Percentiles rank a stretch among this genome's conserved stretches.
phyloP scores from a whole-genome alignment of 64 coral and sea anemone genomes.

The Stichodactyla mertensii region DNA sequence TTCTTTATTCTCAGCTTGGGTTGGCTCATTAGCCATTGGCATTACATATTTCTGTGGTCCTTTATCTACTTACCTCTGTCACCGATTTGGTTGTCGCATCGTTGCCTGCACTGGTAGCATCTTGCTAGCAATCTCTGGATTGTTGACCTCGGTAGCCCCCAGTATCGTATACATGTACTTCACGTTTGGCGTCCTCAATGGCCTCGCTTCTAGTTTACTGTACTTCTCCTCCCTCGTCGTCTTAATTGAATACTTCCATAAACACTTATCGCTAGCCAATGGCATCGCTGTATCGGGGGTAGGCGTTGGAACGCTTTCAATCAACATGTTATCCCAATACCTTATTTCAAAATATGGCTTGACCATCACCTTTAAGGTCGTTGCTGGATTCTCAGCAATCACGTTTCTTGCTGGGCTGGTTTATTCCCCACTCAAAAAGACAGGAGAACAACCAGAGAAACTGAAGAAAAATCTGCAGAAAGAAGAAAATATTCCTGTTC shows the following conservation, averaged over 20 bases:
- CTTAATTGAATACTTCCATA: constrained; percentile 78
- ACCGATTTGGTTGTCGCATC: constrained; percentile 64
- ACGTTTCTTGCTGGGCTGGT: constrained; percentile 39
- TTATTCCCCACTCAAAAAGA: constrained; percentile 8
- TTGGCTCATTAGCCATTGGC: constrained; percentile 72
- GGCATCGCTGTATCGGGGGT: constrained; percentile 63
- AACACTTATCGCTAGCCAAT: constrained; percentile 68
- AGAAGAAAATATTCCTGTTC: neutral
- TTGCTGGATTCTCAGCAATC: constrained; percentile 35
- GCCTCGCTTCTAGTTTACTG: constrained; percentile 64
- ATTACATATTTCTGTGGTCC: constrained; percentile 62
- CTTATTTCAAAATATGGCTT: constrained; percentile 56
- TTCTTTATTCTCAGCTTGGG: constrained; percentile 68
- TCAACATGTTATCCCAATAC: constrained; percentile 44
- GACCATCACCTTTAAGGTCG: constrained; percentile 24
- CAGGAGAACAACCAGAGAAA: neutral
- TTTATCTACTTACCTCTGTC: constrained; percentile 50
- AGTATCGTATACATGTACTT: constrained; percentile 67
- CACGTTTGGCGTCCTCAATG: constrained; percentile 64
- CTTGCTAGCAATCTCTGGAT: constrained; percentile 28
- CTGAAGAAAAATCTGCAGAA: neutral
- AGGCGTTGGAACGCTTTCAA: constrained; percentile 57
- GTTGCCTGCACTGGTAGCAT: constrained; percentile 65
- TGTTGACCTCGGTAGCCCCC: constrained; percentile 57
- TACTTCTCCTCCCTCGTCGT: constrained; percentile 75